Evolutionary conservation across 2,888 invertebrate species (phyloP).

Genomic region (Steinernema hermaphroditum): DNA sequence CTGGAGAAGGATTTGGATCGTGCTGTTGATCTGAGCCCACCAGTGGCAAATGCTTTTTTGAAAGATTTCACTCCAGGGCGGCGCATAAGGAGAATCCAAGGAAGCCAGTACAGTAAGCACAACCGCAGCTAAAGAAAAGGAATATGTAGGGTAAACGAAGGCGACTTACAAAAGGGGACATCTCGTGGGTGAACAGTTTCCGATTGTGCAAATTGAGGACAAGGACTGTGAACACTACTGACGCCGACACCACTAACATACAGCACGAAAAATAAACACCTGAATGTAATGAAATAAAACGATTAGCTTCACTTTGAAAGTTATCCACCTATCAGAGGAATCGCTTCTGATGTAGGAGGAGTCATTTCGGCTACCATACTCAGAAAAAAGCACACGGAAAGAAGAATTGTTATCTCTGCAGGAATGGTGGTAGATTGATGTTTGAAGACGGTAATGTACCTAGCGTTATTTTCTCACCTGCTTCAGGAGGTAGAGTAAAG

Average conservation of each 20-base stretch:
- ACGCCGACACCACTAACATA: conserved; percentile 56
- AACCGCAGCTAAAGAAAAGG: conserved; percentile 73
- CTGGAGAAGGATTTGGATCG: too few relatives aligned
- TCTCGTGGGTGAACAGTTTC: conserved; percentile 55
- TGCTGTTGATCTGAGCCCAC: too few relatives aligned
- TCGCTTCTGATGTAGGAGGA: conserved; percentile 72
- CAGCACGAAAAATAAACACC: conserved; percentile 59
- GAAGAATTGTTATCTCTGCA: conserved; percentile 67
- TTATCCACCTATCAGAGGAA: conserved; percentile 54
- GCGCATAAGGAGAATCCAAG: conserved; percentile 91
- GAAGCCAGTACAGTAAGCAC: conserved; percentile 82
- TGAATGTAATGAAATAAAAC: too few relatives aligned
- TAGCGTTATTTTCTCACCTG: conserved; percentile 95
- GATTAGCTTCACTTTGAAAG: background rate
- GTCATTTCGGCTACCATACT: conserved; percentile 95
- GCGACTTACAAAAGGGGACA: conserved; percentile 54
- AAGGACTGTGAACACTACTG: conserved; percentile 56
- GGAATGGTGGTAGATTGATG: background rate
- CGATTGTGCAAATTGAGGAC: conserved; percentile 56
- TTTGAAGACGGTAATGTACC: conserved; percentile 71
- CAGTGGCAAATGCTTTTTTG: too few relatives aligned
- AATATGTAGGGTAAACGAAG: background rate
- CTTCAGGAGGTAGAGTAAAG: conserved; percentile 96
- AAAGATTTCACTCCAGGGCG: conserved; percentile 75
- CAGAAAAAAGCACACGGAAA: conserved; percentile 95